Conservation (phyloP, 2,888 invertebrate species). For the Petrolisthes cinctipes region DNA sequence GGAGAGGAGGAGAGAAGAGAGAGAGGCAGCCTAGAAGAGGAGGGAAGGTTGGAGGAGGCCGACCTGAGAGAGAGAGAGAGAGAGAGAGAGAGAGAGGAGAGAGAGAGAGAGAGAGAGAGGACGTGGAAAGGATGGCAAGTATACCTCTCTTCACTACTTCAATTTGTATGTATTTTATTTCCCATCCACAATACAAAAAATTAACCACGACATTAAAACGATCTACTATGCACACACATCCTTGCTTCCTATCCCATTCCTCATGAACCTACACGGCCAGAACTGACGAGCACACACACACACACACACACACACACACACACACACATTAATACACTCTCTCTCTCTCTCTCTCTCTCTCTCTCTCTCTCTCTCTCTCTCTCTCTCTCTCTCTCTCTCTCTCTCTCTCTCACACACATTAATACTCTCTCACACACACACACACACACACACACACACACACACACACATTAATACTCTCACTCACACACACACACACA, state of each 20-base stretch:
- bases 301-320: background rate
- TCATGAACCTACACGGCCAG: too few relatives aligned
- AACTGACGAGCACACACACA: too few relatives aligned
- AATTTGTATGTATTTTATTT: too few relatives aligned
- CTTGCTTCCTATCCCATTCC: too few relatives aligned
- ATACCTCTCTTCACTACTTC: too few relatives aligned
- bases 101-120: background rate
- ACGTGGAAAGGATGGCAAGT: background rate
- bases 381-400: conserved; percentile 13
- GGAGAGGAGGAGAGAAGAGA: conserved; percentile 7
- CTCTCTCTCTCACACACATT: background rate
- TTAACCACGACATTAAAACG: too few relatives aligned
- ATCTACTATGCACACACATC: too few relatives aligned
- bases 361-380: background rate
- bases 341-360: background rate
- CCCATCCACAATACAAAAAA: too few relatives aligned
- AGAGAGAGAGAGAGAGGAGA: conserved; percentile 1
- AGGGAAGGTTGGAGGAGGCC: background rate
- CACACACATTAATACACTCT: too few relatives aligned
- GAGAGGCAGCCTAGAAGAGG: background rate
- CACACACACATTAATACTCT: background rate
- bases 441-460: background rate
- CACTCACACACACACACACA: background rate
- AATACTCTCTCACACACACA: background rate
- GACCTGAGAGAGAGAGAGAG: background rate